phyloP scores from a whole-genome alignment of 2,888 invertebrate genomes.

The Mimas tiliae region DNA sequence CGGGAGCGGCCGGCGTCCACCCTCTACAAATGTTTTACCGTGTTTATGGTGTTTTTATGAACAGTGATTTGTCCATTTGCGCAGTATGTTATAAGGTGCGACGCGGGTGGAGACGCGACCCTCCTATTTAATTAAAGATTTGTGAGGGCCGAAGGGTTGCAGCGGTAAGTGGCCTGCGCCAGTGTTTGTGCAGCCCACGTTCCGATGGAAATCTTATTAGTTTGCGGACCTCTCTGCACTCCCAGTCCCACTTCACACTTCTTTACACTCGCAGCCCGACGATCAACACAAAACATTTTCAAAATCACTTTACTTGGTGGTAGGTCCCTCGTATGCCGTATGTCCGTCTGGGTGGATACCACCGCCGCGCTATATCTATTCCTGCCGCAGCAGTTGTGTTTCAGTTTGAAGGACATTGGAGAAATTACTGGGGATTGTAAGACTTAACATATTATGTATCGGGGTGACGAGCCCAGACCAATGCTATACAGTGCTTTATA shows the following conservation, averaged over 20 bases:
- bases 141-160: conserved; percentile 44
- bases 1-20: conserved; percentile 28
- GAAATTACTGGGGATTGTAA: too few relatives aligned
- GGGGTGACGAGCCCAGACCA: too few relatives aligned
- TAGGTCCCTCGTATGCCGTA: too few relatives aligned
- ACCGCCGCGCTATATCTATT: neutral
- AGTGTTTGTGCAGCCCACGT: conserved; percentile 23
- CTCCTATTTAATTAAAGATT: conserved; percentile 57
- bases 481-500: too few relatives aligned
- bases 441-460: too few relatives aligned
- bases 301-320: neutral
- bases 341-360: too few relatives aligned
- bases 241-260: neutral
- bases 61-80: conserved; percentile 62
- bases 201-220: conserved; percentile 27
- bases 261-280: neutral
- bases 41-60: conserved; percentile 54
- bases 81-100: conserved; percentile 47
- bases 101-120: conserved; percentile 32
- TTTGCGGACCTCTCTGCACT: conserved; percentile 11
- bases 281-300: neutral
- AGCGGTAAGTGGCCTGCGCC: conserved; percentile 8
- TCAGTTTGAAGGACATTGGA: too few relatives aligned
- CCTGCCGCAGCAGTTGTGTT: neutral
- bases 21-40: conserved; percentile 43